Evolutionary conservation across 2,888 invertebrate species (phyloP).

Genomic region (Congeria kusceri): DNA sequence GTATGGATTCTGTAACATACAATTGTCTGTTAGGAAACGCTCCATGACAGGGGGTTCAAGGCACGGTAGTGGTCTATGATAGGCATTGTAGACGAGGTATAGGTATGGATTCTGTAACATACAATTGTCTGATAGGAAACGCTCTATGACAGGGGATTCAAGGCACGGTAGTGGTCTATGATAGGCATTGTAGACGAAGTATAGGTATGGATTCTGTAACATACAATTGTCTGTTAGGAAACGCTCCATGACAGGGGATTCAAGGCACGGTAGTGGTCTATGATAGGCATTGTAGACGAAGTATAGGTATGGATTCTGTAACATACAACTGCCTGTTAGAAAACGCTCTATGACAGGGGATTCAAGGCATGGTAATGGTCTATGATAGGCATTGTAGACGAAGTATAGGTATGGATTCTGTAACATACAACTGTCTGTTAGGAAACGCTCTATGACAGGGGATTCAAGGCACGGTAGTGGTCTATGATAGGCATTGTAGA

Average conservation of each 20-base stretch:
- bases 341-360: no score
- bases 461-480: background rate
- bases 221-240: background rate
- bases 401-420: constrained; percentile 92
- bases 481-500: no score
- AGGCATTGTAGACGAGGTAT: constrained; percentile 94
- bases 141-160: no score
- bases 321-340: constrained; percentile 9
- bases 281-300: constrained; percentile 95
- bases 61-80: constrained; percentile 93
- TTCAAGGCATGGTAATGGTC: constrained; percentile 91
- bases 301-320: constrained; percentile 91
- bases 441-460: no score
- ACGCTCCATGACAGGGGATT: no score
- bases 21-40: background rate
- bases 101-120: constrained; percentile 90
- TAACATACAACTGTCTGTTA: constrained; percentile 19
- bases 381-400: constrained; percentile 96
- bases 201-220: constrained; percentile 91
- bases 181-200: constrained; percentile 95
- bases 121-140: background rate
- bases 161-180: constrained; percentile 91
- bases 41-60: no score
- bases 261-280: constrained; percentile 91
- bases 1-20: constrained; percentile 89